These are phyloP conservation scores for Mylabris sibirica DNA, from an alignment of 2,888 invertebrate species.

Conservation along the genomic window DNA sequence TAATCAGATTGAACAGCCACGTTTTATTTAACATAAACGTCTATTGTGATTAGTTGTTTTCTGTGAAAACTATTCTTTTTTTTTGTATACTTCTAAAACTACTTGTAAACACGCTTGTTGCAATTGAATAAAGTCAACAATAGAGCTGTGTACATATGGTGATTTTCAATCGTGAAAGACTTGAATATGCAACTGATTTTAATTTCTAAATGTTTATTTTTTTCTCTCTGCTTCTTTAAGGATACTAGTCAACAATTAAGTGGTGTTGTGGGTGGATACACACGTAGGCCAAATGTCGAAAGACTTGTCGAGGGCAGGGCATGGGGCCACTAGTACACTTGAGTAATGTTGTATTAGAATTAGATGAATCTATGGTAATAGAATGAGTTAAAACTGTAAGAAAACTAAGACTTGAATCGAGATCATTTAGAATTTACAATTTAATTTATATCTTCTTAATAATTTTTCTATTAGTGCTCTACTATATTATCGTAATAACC, in stretches of 20 bases:
- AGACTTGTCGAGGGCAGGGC: conserved; percentile 8
- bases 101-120: conserved; percentile 7
- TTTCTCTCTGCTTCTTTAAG: neutral
- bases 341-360: neutral
- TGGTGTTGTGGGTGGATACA: conserved; percentile 1
- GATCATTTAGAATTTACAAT: neutral
- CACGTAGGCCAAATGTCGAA: conserved; percentile 15
- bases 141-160: neutral
- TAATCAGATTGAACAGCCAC: conserved; percentile 13
- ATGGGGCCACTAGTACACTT: conserved; percentile 8
- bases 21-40: conserved; percentile 7
- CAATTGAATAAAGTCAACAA: conserved; percentile 5
- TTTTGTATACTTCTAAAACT: neutral
- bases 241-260: neutral
- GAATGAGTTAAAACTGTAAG: neutral
- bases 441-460: neutral
- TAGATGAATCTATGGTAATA: conserved; percentile 2
- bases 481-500: conserved; percentile 4
- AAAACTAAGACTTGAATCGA: neutral
- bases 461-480: neutral
- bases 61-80: neutral
- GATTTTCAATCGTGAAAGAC: neutral
- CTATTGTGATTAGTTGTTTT: conserved; percentile 5
- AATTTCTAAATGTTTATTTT: neutral
- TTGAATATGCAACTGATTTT: neutral